phyloP scores from a whole-genome alignment of 2,888 invertebrate genomes.

The Nipponacmea schrenckii region DNA sequence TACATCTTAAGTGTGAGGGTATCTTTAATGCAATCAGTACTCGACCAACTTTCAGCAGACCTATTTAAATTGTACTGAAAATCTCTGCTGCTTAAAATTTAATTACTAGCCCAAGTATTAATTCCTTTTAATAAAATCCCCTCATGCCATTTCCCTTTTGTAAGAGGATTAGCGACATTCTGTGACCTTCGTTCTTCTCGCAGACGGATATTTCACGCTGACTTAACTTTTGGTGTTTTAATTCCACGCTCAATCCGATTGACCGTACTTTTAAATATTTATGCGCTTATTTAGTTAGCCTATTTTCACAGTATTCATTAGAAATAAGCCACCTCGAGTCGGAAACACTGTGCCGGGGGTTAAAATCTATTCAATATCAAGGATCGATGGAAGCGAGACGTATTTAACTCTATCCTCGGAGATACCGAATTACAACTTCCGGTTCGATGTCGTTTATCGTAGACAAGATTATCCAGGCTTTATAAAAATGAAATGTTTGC shows the following conservation, averaged over 20 bases:
- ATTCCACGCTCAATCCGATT: not conserved
- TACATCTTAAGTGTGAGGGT: no score
- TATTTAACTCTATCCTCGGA: not conserved
- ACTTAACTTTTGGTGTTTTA: conserved; percentile 5
- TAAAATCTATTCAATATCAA: not conserved
- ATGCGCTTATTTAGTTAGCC: conserved; percentile 7
- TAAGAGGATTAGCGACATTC: conserved; percentile 1
- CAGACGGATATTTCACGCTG: conserved; percentile 6
- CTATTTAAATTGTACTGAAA: no score
- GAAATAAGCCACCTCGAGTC: not conserved
- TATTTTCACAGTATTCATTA: not conserved
- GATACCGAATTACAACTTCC: conserved; percentile 2
- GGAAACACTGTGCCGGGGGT: not conserved
- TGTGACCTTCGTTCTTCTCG: not conserved
- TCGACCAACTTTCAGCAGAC: no score
- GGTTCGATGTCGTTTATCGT: not conserved
- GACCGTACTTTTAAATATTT: not conserved
- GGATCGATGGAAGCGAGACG: not conserved
- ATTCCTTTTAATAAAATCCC: not conserved
- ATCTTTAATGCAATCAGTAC: no score
- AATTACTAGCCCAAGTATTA: not conserved
- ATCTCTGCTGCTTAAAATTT: no score
- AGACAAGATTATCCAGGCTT: not conserved
- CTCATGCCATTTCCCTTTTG: not conserved
- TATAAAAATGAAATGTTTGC: not conserved